Evolutionary conservation across 2,113 vertebrate genomes (phyloP), one percentile per base, ranked within the genome.

Genomic region (Pygoscelis antarcticus): DNA sequence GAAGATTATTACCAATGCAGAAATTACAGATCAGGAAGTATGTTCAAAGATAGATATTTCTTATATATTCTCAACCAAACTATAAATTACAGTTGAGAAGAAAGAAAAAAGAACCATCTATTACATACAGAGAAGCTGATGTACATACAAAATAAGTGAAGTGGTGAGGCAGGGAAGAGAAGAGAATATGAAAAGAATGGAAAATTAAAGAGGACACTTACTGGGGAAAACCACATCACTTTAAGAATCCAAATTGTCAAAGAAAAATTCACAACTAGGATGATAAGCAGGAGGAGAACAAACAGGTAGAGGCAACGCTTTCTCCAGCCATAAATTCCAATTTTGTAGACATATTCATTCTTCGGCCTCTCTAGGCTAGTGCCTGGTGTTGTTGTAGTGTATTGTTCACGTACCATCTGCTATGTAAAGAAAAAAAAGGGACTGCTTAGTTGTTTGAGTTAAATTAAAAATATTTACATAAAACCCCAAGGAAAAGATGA

Each of bases 271-370:
- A 99, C 98, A 70, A 99, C 98, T 68, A 99, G 97, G 96, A 99
- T 98, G 98, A 99, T 96, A 87, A 99, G 98, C 83, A 99, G 98
- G 86, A 99, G 98, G 46, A 99, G 98, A 62, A 99, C 98, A 69
- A 99, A 99, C 19, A 99, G 97, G 98, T 99, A 99, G 81, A 99
- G 99, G 96, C 99, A 99, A 60, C 99, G 99, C 92, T 99, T 99
- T 97, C 99, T 99, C 99, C 99, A 99, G 94, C 99, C 99, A 18
- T 99, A 99, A 97, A 99, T 99, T 96, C 99, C 99, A 25, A 99
- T 99, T 94, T 98, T 99, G 98, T 99, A 99, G 97, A 99, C 55
- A 66, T 97, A 95, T 40, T 99, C 98, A 30, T 98, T 97, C 96
- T 98, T 98, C 3, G 98, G 97, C 71, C 98, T 97, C 88, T 99